Evolutionary conservation across 2,797 vertebrate genomes (phyloP), one percentile per base, ranked within the genome.

Genomic region (Sebastes nivosus): DNA sequence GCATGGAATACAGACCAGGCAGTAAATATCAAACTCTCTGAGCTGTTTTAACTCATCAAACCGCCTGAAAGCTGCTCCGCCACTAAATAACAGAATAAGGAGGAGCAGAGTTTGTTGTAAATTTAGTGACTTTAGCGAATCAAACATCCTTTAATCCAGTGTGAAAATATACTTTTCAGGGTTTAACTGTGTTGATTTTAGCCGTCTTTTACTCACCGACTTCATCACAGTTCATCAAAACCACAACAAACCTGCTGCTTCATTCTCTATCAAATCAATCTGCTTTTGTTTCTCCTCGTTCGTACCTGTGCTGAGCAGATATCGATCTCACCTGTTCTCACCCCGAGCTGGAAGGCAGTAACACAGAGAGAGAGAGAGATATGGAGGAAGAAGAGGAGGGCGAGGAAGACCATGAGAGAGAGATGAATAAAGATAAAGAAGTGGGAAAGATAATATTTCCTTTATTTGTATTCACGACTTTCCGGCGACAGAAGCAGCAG

Each of bases 1-100:
- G 65, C 69, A 89, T 82, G 52, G 8, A 71, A 2, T 4, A 18
- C 24, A 22, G 66, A 77, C 3, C 38, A 6, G 76, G 72, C 72
- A 42, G 77, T 30, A 78, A 70, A 82, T 42, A 52, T 55, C 60
- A 8, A 4, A 4, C 46, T 29, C 54, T 61, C 10, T 11, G 38
- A 61, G 60, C 68, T 61, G 3, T 25, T 77, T 50, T 4, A 81
- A 72, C 50, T 60, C 24, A 29, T 69, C 29, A 55, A 27, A 65
- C 52, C 0, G 34, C 72, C 46, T 8, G 10, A 22, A 64, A 58
- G 20, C 54, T 7, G 30, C 0, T 63, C 13, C 13, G 14, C 5
- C 38, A 3, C 13, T 42, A 42, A 81, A 59, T 5, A 24, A 32
- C 6, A 30, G 18, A 27, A 8, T 0, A n/a, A 4, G 11, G 22